phyloP scores from a whole-genome alignment of 2,797 vertebrate species.

The Allobates femoralis region DNA sequence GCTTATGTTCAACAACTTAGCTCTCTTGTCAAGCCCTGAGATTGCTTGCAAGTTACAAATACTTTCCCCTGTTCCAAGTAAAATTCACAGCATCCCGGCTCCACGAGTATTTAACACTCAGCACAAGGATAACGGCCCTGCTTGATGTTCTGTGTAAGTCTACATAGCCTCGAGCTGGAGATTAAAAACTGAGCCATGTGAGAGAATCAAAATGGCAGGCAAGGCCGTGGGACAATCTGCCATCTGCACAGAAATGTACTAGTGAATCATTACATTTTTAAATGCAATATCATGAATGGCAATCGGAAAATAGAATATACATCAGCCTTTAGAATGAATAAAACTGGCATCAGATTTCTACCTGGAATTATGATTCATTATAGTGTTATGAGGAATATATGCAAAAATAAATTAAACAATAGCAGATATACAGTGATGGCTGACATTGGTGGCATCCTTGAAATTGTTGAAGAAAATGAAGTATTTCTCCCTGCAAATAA shows the following conservation, averaged over 20 bases:
- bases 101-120: constrained; percentile 20
- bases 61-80: neutral
- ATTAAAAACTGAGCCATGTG: constrained; percentile 65
- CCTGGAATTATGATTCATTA: too few relatives aligned
- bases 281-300: constrained; percentile 62
- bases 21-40: neutral
- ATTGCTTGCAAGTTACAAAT: constrained; percentile 8
- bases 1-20: neutral
- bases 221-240: constrained; percentile 64
- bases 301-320: constrained; percentile 8
- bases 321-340: too few relatives aligned
- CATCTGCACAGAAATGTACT: constrained; percentile 47
- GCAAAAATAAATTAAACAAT: too few relatives aligned
- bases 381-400: too few relatives aligned
- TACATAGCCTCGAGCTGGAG: constrained; percentile 64
- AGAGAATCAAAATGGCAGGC: constrained; percentile 65
- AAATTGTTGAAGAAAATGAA: too few relatives aligned
- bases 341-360: too few relatives aligned
- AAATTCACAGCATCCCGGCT: constrained; percentile 40
- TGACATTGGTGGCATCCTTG: too few relatives aligned
- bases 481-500: too few relatives aligned
- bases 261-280: neutral
- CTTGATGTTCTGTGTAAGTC: constrained; percentile 30
- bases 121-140: constrained; percentile 24
- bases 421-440: too few relatives aligned